These are phyloP conservation scores for Cantharis nigra DNA, from an alignment of 2,888 invertebrate species.

Conservation along the genomic window DNA sequence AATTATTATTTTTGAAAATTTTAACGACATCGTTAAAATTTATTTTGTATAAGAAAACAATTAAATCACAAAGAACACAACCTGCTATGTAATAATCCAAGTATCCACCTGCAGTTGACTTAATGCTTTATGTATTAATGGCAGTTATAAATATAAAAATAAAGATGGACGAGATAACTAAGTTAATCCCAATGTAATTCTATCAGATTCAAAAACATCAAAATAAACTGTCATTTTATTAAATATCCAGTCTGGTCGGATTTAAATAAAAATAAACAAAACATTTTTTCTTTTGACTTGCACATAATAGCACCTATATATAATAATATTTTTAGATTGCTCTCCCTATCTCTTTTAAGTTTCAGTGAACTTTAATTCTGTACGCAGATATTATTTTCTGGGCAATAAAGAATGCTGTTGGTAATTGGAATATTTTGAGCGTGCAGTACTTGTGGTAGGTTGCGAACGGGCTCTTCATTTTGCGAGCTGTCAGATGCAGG, in stretches of 20 bases:
- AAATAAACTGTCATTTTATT: neutral
- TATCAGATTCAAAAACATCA: constrained; percentile 2
- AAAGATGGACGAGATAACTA: constrained; percentile 4
- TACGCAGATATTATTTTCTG: constrained; percentile 26
- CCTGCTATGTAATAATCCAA: neutral
- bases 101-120: constrained; percentile 1
- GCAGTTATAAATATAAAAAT: constrained; percentile 4
- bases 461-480: constrained; percentile 41
- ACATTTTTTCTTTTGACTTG: neutral
- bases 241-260: neutral
- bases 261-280: constrained; percentile 1
- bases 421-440: constrained; percentile 39
- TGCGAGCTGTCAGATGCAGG: constrained; percentile 43
- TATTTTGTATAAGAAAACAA: neutral
- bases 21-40: neutral
- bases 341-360: constrained; percentile 1
- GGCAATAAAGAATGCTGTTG: constrained; percentile 24
- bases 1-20: neutral
- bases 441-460: constrained; percentile 40
- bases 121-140: neutral
- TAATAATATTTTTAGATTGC: neutral
- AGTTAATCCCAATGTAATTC: neutral
- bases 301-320: neutral
- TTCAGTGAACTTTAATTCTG: constrained; percentile 20
- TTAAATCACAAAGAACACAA: neutral